A percentile compares a stretch with the other conserved stretches of the same genome.
These are phyloP conservation scores for Platysternon megacephalum DNA, from an alignment of 2,113 vertebrate species.

Conservation along the genomic window DNA sequence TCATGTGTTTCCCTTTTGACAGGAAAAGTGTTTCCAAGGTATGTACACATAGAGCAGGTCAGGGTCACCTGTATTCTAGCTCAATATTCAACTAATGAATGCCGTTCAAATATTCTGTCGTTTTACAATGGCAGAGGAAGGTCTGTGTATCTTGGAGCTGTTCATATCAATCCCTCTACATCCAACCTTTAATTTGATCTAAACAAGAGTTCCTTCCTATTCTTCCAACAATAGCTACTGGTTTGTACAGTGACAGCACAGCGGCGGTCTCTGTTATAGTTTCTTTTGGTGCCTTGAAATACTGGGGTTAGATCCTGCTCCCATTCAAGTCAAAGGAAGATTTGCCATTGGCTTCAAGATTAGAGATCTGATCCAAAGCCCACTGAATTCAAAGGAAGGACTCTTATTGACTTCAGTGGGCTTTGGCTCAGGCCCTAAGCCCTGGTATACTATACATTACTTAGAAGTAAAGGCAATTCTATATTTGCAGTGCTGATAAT, in stretches of 20 bases:
- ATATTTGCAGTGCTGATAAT: neutral
- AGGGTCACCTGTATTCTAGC: conserved; percentile 41
- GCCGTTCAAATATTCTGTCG: conserved; percentile 70
- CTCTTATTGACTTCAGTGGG: neutral
- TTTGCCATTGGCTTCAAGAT: neutral
- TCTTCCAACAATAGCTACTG: conserved; percentile 34
- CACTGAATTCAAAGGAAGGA: neutral
- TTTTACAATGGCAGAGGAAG: conserved; percentile 59
- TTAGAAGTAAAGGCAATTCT: neutral
- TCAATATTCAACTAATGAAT: conserved; percentile 72
- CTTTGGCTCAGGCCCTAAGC: neutral
- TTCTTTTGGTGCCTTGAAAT: conserved; percentile 28
- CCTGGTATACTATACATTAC: neutral
- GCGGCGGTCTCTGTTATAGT: neutral
- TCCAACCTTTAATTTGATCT: conserved; percentile 29
- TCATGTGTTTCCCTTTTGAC: conserved; percentile 50
- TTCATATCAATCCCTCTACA: conserved; percentile 57
- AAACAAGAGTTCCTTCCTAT: conserved; percentile 51
- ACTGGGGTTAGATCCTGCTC: neutral
- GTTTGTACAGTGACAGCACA: conserved; percentile 22
- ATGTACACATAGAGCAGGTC: conserved; percentile 50
- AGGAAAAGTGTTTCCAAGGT: conserved; percentile 57
- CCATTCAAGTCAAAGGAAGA: conserved; percentile 2
- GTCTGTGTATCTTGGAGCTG: conserved; percentile 52
- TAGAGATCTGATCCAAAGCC: neutral